Percentiles rank a stretch among this genome's conserved stretches.
Conservation (phyloP, 1,140 invertebrate species). For the Philotrypesis tridentata region DNA sequence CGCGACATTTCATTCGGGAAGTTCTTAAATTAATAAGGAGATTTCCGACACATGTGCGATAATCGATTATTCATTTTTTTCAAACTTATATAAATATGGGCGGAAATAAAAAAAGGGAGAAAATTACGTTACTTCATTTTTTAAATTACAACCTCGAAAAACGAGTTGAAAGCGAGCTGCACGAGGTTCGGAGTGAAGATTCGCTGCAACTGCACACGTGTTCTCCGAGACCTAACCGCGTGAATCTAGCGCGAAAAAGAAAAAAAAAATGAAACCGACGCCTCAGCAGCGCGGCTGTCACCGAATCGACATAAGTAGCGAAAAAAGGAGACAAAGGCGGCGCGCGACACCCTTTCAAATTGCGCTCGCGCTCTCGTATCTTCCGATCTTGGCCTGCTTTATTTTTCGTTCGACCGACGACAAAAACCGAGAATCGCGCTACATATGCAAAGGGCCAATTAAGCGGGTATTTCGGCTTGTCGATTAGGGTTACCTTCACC, state of each 20-base stretch:
- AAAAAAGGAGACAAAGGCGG: neutral
- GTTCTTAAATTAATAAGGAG: no score
- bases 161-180: no score
- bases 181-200: constrained; percentile 22
- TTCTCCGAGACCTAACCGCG: constrained; percentile 35
- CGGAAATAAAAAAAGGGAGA: no score
- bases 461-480: constrained; percentile 48
- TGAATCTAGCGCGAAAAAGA: neutral
- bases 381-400: neutral
- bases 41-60: no score
- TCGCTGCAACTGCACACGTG: constrained; percentile 4
- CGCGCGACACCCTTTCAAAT: constrained; percentile 2
- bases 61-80: no score
- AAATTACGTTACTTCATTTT: no score
- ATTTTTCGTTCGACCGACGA: constrained; percentile 38
- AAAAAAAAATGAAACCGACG: neutral
- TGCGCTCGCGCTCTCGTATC: neutral
- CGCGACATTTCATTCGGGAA: no score
- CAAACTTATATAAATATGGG: no score
- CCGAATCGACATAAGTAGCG: neutral
- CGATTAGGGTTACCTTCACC: neutral
- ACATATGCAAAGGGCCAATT: constrained; percentile 56
- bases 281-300: neutral
- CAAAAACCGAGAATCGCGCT: constrained; percentile 56
- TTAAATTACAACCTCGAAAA: no score